Base-by-base conservation (phyloP, 2,888 invertebrate genomes). In the Plusia festucae region DNA sequence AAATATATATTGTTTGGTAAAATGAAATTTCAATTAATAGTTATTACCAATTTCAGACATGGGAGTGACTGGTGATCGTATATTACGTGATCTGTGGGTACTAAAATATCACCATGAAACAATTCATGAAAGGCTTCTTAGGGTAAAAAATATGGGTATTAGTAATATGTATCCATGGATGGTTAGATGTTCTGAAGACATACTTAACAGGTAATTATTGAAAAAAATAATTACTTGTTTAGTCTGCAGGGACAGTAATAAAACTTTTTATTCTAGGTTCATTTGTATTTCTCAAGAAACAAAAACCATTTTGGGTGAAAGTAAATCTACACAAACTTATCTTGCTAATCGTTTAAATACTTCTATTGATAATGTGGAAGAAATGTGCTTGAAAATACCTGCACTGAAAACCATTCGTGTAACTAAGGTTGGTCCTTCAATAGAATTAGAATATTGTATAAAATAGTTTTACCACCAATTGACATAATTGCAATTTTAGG, bases 131-230 rank as follows among this genome's bases (percentile, higher is more conserved):
- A 92, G 96, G 62, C 87, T 97, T 13, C 87, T 94, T 74, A 90
- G 89, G 59, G 93, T 96, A 0, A 92, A 93, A 83, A 85, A 88
- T 52, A 91, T 94, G 68, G 95, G 96, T 57, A 88, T 94, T 62
- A 95, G 90, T 34, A 86, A 91, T 70, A 88, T 96, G 13, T 96
- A 95, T 89, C 96, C 97, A 3, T 97, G 97, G 97, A 96, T 97
- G 96, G 96, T 96, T 34, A 90, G 96, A 73, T 96, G 96, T 83
- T 92, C 96, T 20, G 95, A 96, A 76, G 86, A 91, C 22, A 93
- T 95, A 78, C 86, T 96, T 49, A 90, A 95, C 70, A 96, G 95
- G 96, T 96, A 88, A 51, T 24, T 7, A 51, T 46, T 16, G n/a
- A 7, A 7, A 53, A 16, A 2, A 53, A 53, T 49, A 6, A 15